Percentiles rank a stretch among this genome's conserved stretches.
phyloP scores from a whole-genome alignment of 2,113 vertebrate genomes.

The Chionomys nivalis region DNA sequence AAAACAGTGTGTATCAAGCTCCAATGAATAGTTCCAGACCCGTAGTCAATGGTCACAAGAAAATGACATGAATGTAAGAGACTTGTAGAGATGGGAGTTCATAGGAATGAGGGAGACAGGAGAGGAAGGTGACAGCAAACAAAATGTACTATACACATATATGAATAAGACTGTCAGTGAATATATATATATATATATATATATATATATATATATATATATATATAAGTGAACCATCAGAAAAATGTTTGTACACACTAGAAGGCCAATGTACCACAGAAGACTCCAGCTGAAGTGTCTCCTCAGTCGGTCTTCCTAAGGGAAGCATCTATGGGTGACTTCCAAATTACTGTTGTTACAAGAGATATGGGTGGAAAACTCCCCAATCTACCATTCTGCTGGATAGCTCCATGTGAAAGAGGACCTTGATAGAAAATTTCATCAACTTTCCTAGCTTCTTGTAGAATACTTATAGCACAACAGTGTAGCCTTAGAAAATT shows the following conservation, averaged over 20 bases:
- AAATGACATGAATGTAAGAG: not conserved
- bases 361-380: not conserved
- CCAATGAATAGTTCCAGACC: not conserved
- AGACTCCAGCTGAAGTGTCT: not conserved
- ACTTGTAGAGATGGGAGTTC: not conserved
- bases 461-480: too few relatives aligned
- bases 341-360: not conserved
- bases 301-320: not conserved
- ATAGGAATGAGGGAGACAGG: not conserved
- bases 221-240: too few relatives aligned
- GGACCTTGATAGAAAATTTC: not conserved
- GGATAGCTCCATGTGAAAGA: not conserved
- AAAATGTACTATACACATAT: not conserved
- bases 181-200: too few relatives aligned
- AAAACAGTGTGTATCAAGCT: not conserved
- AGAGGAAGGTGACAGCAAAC: not conserved
- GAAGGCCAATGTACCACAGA: not conserved
- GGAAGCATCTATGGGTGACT: not conserved
- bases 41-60: not conserved
- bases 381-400: not conserved
- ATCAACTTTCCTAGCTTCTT: not conserved
- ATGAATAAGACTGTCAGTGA: not conserved
- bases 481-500: not conserved
- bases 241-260: not conserved
- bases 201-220: too few relatives aligned